Evolutionary conservation across 2,888 invertebrate genomes (phyloP).

Genomic region (Thymelicus lineola): DNA sequence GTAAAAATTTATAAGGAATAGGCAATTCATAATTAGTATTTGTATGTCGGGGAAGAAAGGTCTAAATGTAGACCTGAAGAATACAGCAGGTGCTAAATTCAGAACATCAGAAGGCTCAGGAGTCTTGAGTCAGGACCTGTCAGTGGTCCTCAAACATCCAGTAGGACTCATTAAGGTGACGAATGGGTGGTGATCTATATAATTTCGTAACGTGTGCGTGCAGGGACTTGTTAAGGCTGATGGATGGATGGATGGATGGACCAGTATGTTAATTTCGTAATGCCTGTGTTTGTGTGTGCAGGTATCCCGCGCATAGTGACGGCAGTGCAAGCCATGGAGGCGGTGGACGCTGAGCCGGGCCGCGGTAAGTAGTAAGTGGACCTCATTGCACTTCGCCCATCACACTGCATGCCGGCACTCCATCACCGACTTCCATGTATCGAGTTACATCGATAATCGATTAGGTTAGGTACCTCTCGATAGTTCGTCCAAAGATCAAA

Average conservation of each 20-base stretch:
- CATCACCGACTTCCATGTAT: constrained; percentile 20
- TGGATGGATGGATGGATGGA: no score
- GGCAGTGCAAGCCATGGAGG: constrained; percentile 87
- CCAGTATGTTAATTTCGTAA: background rate
- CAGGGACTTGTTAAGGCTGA: constrained; percentile 74
- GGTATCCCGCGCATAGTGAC: constrained; percentile 92
- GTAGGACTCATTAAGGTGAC: no score
- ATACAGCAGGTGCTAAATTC: no score
- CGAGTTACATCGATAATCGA: background rate
- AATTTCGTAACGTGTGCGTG: constrained; percentile 5
- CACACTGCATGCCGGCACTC: constrained; percentile 60
- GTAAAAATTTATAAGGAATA: no score
- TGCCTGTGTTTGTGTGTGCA: constrained; percentile 56
- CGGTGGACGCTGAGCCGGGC: constrained; percentile 86
- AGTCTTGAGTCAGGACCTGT: no score
- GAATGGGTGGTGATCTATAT: no score
- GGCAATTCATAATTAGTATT: no score
- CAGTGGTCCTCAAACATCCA: no score
- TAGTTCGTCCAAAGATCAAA: background rate
- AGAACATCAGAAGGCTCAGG: no score
- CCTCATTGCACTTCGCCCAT: constrained; percentile 84
- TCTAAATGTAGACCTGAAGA: no score
- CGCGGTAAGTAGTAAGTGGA: constrained; percentile 94
- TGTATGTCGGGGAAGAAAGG: no score
- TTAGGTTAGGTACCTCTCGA: no score